Conservation (phyloP, 92 coral and sea anemone genomes). For the Scolanthus callimorphus region DNA sequence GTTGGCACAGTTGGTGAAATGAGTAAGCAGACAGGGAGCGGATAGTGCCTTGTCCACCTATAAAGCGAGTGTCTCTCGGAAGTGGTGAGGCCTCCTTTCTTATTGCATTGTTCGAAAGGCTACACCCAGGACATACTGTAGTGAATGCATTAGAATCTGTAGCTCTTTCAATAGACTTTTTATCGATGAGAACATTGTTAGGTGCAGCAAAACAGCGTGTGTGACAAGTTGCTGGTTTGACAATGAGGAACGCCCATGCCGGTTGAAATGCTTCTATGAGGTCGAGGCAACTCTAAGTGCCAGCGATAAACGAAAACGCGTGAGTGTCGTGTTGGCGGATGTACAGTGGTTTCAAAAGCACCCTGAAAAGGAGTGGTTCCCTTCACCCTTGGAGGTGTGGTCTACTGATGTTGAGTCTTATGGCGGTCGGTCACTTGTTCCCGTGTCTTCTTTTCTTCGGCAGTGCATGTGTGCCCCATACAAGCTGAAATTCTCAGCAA, state of each 20-base stretch:
- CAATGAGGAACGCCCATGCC: constrained; percentile 5
- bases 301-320: too few relatives aligned
- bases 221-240: constrained; percentile 6
- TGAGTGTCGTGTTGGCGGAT: too few relatives aligned
- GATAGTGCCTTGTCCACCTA: constrained; percentile 4
- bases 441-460: neutral
- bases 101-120: constrained; percentile 8
- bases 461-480: constrained; percentile 1
- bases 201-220: neutral
- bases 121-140: neutral
- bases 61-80: constrained; percentile 6
- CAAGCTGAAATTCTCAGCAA: constrained; percentile 5
- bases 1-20: too few relatives aligned
- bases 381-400: constrained; percentile 21
- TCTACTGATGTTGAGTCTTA: too few relatives aligned
- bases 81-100: neutral
- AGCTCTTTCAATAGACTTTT: neutral
- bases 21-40: neutral
- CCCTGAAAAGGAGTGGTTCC: constrained; percentile 12
- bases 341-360: neutral
- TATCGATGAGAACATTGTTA: constrained; percentile 1
- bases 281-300: constrained; percentile 15
- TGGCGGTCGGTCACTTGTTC: constrained; percentile 10
- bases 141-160: constrained; percentile 5
- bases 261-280: neutral